phyloP scores from a whole-genome alignment of 2,113 vertebrate genomes.

The Heliornis fulica region DNA sequence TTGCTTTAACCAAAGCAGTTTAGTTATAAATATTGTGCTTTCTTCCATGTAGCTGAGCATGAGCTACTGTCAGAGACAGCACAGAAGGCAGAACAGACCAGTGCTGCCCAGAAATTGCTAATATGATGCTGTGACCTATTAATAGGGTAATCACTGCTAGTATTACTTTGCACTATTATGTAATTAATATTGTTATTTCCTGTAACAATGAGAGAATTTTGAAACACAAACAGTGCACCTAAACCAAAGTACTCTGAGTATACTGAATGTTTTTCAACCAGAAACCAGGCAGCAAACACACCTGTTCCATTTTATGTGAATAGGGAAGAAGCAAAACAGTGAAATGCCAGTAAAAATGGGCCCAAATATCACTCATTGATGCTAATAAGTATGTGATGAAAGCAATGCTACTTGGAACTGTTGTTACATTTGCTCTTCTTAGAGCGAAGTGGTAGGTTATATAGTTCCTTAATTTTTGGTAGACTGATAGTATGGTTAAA shows the following conservation, averaged over 20 bases:
- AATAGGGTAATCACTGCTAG: not conserved
- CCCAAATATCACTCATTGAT: not conserved
- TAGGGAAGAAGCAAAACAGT: not conserved
- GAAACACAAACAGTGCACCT: not conserved
- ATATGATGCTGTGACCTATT: not conserved
- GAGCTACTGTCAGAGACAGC: not conserved
- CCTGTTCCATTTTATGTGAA: not conserved
- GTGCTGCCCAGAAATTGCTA: not conserved
- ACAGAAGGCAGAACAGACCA: not conserved
- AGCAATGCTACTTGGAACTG: not conserved
- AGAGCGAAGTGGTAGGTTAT: not conserved
- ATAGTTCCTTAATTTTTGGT: not conserved
- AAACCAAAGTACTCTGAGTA: not conserved
- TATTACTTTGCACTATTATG: not conserved
- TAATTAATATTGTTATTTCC: not conserved
- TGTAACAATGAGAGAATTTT: not conserved
- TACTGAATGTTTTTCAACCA: not conserved
- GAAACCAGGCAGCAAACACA: fast-evolving
- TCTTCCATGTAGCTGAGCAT: not conserved
- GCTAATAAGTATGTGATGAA: not conserved
- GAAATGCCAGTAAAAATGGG: not conserved
- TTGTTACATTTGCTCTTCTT: not conserved
- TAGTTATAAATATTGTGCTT: not conserved
- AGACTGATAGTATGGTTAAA: not conserved
- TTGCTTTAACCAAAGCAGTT: not conserved